Base-by-base conservation (phyloP, 92 coral and sea anemone genomes). In the Zoanthus solanderi region DNA sequence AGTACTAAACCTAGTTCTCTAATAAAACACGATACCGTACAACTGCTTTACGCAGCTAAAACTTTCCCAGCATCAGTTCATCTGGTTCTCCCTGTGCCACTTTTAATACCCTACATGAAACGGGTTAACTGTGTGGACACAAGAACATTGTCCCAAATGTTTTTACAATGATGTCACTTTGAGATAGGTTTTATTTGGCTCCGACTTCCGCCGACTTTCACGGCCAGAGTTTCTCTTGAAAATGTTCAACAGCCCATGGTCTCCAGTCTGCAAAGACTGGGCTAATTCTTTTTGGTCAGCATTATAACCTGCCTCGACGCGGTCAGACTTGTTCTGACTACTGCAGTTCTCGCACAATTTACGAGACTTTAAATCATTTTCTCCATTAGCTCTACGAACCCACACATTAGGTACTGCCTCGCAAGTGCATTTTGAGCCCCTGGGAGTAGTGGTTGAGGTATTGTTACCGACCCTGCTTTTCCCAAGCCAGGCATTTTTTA, bases 401-500 rank as follows among this genome's bases (percentile, higher is more conserved):
- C 98, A 95, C 71, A 95, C 78, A 87, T 93, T 95, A 16, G 94
- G 83, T 34, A 76, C 87, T 6, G 88, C 83, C n/a, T 89, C 95
- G 75, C 98, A 95, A 47, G 90, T 88, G 88, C 98, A 95, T 10
- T 75, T 89, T 10, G 86, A 76, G 34, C 91, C 29, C 88, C 78
- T 57, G 88, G 75, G 50, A 84, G 90, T 37, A 88, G 80, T 5
- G 76, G 79, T 53, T 79, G 82, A 37, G 75, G 78, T 28, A 50
- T 74, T 47, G 83, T 30, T 34, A 42, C 81, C 52, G 17, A 45
- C 78, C 87, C 76, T 92, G 60, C 28, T 77, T 79, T 92, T 91
- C 69, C 90, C 90, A 68, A 95, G 88, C 98, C 98, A 95, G 0
- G 98, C 98, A 71, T 93, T 95, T 42, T 83, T 89, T n/a, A 82